Evolutionary conservation across 2,888 invertebrate genomes (phyloP).

Genomic region (Cyclophora punctaria): DNA sequence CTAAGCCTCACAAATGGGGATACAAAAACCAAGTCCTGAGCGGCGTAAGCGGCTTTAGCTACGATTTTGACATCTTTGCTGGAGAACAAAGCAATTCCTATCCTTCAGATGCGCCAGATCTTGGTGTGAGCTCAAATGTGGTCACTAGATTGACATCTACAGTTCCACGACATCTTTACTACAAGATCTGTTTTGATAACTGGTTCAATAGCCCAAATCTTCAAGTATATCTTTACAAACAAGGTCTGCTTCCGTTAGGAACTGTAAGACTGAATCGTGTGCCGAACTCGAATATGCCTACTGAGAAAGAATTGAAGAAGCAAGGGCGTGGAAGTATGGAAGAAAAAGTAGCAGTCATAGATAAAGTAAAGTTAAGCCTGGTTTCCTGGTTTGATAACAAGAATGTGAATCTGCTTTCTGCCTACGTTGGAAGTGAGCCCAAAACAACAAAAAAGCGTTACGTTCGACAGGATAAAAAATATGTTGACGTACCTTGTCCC

Average conservation of each 20-base stretch:
- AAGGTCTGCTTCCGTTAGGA: conserved; percentile 14
- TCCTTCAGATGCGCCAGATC: not conserved
- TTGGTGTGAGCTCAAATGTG: conserved; percentile 12
- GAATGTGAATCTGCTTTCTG: too few species aligned
- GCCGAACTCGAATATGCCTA: too few species aligned
- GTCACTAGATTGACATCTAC: conserved; percentile 13
- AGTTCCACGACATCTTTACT: conserved; percentile 13
- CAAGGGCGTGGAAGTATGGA: too few species aligned
- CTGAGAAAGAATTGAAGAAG: too few species aligned
- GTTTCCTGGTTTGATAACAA: too few species aligned
- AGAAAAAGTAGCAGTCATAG: too few species aligned
- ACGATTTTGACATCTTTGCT: conserved; percentile 22
- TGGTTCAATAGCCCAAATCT: conserved; percentile 18
- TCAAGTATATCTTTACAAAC: conserved; percentile 11
- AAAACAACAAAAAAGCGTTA: too few species aligned
- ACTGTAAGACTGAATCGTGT: conserved; percentile 9
- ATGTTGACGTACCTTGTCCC: conserved; percentile 18
- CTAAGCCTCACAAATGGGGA: conserved; percentile 26
- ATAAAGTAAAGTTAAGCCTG: too few species aligned
- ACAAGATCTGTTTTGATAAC: conserved; percentile 19
- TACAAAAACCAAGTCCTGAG: conserved; percentile 22
- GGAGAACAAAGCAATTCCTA: conserved; percentile 12
- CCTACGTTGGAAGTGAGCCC: too few species aligned
- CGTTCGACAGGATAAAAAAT: not conserved
- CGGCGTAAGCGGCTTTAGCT: conserved; percentile 20